Percentiles rank a stretch among this genome's conserved stretches.
Conservation (phyloP, 2,888 invertebrate species). For the Dexiosoma caninum region DNA sequence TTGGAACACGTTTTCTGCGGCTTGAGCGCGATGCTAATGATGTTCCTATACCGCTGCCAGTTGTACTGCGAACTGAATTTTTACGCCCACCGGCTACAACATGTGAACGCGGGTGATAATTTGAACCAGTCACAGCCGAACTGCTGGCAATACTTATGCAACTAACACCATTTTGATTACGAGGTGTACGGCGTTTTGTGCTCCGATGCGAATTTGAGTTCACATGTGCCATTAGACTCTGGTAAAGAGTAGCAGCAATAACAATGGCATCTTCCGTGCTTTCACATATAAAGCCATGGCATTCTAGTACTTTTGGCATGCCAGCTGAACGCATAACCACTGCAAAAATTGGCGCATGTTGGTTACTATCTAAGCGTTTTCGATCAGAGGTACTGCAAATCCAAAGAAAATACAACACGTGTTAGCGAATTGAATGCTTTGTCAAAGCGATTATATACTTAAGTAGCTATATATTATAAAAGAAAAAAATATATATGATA, state of each 20-base stretch:
- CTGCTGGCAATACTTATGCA: slow-evolving; percentile 87
- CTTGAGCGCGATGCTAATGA: slow-evolving; percentile 81
- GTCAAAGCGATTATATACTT: no score
- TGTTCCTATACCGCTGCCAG: slow-evolving; percentile 65
- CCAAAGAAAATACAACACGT: no score
- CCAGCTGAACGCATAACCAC: slow-evolving; percentile 90
- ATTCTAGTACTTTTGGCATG: slow-evolving; percentile 88
- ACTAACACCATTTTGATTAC: slow-evolving; percentile 86
- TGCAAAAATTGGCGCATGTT: slow-evolving; percentile 91
- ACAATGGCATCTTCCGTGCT: slow-evolving; percentile 94
- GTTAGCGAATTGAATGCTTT: no score
- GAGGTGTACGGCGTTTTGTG: slow-evolving; percentile 80
- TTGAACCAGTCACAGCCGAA: slow-evolving; percentile 76
- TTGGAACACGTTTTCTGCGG: slow-evolving; percentile 84
- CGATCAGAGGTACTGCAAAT: slow-evolving; percentile 74
- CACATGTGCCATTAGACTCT: slow-evolving; percentile 90
- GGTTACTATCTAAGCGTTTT: slow-evolving; percentile 77
- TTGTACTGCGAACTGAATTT: slow-evolving; percentile 72
- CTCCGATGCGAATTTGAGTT: slow-evolving; percentile 79
- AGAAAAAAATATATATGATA: no score
- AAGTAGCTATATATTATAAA: no score
- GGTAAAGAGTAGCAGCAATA: slow-evolving; percentile 93
- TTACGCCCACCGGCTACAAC: slow-evolving; percentile 71
- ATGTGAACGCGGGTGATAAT: slow-evolving; percentile 72
- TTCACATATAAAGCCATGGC: slow-evolving; percentile 94